These are phyloP conservation scores for Scaptomyza tumidula DNA, from an alignment of 2,888 invertebrate species.

Conservation along the genomic window DNA sequence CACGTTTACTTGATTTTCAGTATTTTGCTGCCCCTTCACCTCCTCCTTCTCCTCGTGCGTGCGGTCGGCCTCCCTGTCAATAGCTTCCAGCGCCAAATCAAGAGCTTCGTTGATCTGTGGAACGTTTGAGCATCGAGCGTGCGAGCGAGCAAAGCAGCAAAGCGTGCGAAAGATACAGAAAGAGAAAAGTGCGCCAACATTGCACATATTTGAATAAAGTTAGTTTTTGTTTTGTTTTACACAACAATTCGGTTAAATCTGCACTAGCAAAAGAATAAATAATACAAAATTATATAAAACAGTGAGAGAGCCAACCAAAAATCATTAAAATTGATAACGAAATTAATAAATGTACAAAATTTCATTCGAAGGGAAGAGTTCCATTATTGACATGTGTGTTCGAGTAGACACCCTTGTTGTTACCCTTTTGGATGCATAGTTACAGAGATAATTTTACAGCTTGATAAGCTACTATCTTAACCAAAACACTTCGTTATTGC, in stretches of 20 bases:
- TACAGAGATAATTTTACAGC: neutral
- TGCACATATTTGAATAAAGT: constrained; percentile 66
- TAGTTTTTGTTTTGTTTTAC: constrained; percentile 43
- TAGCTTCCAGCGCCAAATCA: constrained; percentile 87
- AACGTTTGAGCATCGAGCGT: constrained; percentile 43
- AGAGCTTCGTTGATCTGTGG: constrained; percentile 87
- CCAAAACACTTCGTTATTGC: neutral
- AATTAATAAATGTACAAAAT: constrained; percentile 28
- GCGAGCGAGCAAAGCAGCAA: constrained; percentile 52
- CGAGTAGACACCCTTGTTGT: neutral
- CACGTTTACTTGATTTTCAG: constrained; percentile 13
- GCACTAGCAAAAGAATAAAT: constrained; percentile 48
- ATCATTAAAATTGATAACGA: constrained; percentile 30
- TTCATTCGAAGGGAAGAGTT: constrained; percentile 34
- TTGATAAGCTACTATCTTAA: constrained; percentile 17
- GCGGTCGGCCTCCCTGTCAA: constrained; percentile 85
- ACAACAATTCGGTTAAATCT: constrained; percentile 24
- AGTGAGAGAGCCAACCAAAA: constrained; percentile 18
- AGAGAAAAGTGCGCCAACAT: constrained; percentile 61
- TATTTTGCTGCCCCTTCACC: constrained; percentile 23
- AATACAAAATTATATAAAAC: constrained; percentile 33
- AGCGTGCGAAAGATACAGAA: constrained; percentile 63
- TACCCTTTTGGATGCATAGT: constrained; percentile 6
- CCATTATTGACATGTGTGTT: constrained; percentile 35
- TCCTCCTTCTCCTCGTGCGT: constrained; percentile 39